These are phyloP conservation scores for Hoplodrina ambigua DNA, from an alignment of 2,888 invertebrate genomes.

Conservation along the genomic window DNA sequence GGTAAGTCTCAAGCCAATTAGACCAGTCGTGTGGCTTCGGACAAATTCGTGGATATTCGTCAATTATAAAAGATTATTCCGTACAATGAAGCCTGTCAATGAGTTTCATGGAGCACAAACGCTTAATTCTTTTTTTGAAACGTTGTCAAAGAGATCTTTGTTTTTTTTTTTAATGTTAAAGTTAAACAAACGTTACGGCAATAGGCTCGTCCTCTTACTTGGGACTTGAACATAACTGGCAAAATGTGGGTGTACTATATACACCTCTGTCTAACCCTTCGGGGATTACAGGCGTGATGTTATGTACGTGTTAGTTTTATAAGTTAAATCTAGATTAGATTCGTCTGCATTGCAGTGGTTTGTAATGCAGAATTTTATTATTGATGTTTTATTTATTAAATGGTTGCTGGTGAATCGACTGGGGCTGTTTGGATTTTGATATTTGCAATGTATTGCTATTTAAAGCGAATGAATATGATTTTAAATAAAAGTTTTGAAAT, in stretches of 20 bases:
- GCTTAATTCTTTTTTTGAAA: conserved; percentile 17
- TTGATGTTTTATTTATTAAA: conserved; percentile 12
- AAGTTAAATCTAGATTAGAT: conserved; percentile 35
- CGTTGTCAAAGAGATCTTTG: neutral
- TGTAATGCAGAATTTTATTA: conserved; percentile 21
- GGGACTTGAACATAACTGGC: too few relatives aligned
- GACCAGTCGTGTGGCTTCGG: conserved; percentile 52
- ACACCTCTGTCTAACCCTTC: too few relatives aligned
- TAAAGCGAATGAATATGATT: neutral
- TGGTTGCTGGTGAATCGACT: neutral
- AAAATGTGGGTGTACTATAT: too few relatives aligned
- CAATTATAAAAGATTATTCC: conserved; percentile 60
- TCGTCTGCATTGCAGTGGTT: conserved; percentile 49
- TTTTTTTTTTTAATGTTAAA: too few relatives aligned
- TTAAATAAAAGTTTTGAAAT: too few relatives aligned
- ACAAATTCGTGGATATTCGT: conserved; percentile 54
- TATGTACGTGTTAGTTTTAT: conserved; percentile 3
- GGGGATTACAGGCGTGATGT: too few relatives aligned
- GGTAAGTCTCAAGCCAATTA: conserved; percentile 57
- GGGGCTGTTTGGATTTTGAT: conserved; percentile 22
- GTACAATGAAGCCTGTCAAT: conserved; percentile 55
- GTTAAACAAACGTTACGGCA: too few relatives aligned
- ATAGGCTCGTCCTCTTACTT: too few relatives aligned
- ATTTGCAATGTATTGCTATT: conserved; percentile 11
- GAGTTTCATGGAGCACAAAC: conserved; percentile 19